Base-by-base conservation (phyloP, 92 coral and sea anemone genomes). In the Epizoanthus fatuus region DNA sequence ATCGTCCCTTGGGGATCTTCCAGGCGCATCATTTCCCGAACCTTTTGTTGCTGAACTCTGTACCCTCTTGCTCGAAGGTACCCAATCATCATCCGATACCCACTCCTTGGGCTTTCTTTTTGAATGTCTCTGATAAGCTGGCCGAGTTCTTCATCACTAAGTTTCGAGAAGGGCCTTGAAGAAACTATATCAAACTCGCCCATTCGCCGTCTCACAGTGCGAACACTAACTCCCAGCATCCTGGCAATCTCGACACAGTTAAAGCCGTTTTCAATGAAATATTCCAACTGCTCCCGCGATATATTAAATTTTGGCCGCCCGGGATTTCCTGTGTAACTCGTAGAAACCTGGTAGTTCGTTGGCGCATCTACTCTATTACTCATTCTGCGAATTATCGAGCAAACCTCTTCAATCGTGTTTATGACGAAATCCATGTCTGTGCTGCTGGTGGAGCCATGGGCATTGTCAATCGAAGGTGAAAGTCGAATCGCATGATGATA, bases 61-160 rank as follows among this genome's bases (percentile, higher is more conserved):
- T 52, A 47, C 14, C 81, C 66, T 52, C 81, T 7, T 20, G 81
- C 47, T n/a, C 81, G 25, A 20, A 52, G 35, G 49, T 78, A 71
- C 20, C 84, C 84, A 78, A 78, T 78, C 84, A 78, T 32, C 84
- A 78, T 78, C 64, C 84, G 38, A 40, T 78, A 78, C 7, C 84
- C 84, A 37, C 72, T 59, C 40, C 47, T 57, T 1, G 84, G 84
- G 47, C 64, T 69, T 4, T 16, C n/a, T 59, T 78, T 52, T 78
- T 78, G 60, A 37, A 78, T 60, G 12, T 78, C 84, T 59, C 14
- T 25, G 13, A 62, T 71, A 40, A 60, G 32, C 38, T 19, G 16
- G 72, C 64, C 84, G 60, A 78, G 64, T 56, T 78, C 70, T 62
- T 78, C 84, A 13, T 78, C 84, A 78, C 70, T 59, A 16, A 78